Evolutionary conservation across 2,888 invertebrate species (phyloP).

Genomic region (Schizaphis graminum): DNA sequence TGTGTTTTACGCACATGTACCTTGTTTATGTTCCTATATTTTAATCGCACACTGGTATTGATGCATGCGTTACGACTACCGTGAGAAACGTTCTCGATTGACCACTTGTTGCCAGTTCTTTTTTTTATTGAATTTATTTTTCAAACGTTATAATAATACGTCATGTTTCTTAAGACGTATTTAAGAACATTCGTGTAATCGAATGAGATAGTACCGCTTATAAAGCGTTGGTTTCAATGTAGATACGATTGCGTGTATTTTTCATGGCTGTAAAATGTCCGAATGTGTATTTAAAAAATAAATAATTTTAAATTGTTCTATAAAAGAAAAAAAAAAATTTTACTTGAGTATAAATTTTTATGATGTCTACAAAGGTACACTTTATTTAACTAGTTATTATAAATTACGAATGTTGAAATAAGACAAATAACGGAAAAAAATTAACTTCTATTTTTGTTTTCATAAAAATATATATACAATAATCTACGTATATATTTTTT

Average conservation of each 20-base stretch:
- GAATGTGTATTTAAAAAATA: neutral
- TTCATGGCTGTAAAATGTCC: neutral
- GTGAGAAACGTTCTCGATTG: neutral
- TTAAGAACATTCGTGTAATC: neutral
- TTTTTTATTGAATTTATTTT: neutral
- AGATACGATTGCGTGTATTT: neutral
- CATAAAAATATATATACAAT: neutral
- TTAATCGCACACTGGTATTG: neutral
- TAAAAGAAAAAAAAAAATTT: neutral
- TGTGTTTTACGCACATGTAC: neutral
- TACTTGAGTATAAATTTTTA: neutral
- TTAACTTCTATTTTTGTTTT: neutral
- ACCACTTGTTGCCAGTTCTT: slow-evolving; percentile 15
- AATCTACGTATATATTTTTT: neutral
- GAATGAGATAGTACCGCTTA: neutral
- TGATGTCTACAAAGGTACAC: neutral
- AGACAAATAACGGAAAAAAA: neutral
- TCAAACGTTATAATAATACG: neutral
- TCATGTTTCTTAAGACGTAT: neutral
- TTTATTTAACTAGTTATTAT: neutral
- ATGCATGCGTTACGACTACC: neutral
- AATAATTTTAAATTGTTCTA: neutral
- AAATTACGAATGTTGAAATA: neutral
- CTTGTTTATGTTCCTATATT: neutral
- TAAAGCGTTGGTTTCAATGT: neutral